Percentiles rank a stretch among this genome's conserved stretches.
phyloP scores from a whole-genome alignment of 2,888 invertebrate species.

The Vesta saturnalis region DNA sequence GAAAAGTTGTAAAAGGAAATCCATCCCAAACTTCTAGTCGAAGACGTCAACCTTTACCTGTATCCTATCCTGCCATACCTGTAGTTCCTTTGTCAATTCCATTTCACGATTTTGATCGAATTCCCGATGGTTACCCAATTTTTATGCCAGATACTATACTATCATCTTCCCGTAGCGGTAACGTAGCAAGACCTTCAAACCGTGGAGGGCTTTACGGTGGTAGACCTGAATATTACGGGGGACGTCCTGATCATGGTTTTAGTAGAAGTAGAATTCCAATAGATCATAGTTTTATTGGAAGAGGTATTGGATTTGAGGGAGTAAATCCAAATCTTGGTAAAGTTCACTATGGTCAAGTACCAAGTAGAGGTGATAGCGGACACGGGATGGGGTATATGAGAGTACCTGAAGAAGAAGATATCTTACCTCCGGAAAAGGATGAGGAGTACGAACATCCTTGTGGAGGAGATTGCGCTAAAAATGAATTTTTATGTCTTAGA shows the following conservation, averaged over 20 bases:
- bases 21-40: conserved; percentile 24
- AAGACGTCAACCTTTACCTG: conserved; percentile 30
- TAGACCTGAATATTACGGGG: conserved; percentile 54
- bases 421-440: conserved; percentile 47
- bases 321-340: conserved; percentile 39
- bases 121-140: conserved; percentile 45
- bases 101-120: conserved; percentile 45
- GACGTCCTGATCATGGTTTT: conserved; percentile 47
- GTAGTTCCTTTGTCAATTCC: conserved; percentile 47
- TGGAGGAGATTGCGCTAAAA: conserved; percentile 59
- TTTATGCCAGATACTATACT: conserved; percentile 30
- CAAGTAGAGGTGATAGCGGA: conserved; percentile 24
- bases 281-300: conserved; percentile 53
- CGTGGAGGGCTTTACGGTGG: conserved; percentile 56
- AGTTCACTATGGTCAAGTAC: conserved; percentile 46
- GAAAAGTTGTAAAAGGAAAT: conserved; percentile 51
- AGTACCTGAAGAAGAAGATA: conserved; percentile 59
- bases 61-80: conserved; percentile 35
- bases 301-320: conserved; percentile 44
- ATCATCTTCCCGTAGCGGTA: conserved; percentile 33
- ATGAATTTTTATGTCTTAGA: conserved; percentile 67
- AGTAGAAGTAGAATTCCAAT: conserved; percentile 46
- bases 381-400: conserved; percentile 46
- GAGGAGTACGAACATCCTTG: conserved; percentile 54
- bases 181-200: conserved; percentile 28